Evolutionary conservation across 92 coral and sea anemone genomes (phyloP), one percentile per base, ranked within the genome.

Genomic region (Heliopora coerulea): DNA sequence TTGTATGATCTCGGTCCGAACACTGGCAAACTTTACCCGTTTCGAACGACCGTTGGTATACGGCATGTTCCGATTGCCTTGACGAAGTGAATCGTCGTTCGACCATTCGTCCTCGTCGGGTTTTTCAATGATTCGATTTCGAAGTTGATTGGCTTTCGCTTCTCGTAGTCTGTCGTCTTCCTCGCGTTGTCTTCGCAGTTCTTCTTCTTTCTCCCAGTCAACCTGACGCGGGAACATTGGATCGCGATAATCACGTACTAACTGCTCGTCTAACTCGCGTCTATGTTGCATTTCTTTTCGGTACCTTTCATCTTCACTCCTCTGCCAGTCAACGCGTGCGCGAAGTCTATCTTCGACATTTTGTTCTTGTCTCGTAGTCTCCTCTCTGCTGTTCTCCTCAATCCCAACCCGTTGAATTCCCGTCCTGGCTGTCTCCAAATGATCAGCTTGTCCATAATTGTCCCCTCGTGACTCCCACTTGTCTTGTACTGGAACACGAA

Each of bases 161-260:
- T 84, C 88, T n/a, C 73, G 84, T 1, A 74, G 79, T 57, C 85
- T 80, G 37, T 88, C 89, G 37, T 90, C 96, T 37, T 83, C 91
- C 19, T 57, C 61, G 56, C 82, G 96, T 77, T 90, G 96, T 24
- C 88, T 81, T 1, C 95, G 91, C 15, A 89, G 78, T 62, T 90
- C 96, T 58, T 87, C 86, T 58, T 95, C 99, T 80, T 86, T 95
- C 79, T 95, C 99, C 49, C 83, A 88, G 58, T 95, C 96, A 70
- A 84, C 96, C 23, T 86, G 24, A 57, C 88, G 85, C 58, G 65
- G 78, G 59, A 86, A 67, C 30, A 83, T 87, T 13, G 79, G 83
- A 37, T 90, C 89, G 18, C 86, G 86, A 15, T 80, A 76, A 11
- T 78, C 66, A 46, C 91, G 85, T 27, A 83, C 83, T 21, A 82